phyloP scores from a whole-genome alignment of 2,888 invertebrate species.

The Leptodirus hochenwartii region DNA sequence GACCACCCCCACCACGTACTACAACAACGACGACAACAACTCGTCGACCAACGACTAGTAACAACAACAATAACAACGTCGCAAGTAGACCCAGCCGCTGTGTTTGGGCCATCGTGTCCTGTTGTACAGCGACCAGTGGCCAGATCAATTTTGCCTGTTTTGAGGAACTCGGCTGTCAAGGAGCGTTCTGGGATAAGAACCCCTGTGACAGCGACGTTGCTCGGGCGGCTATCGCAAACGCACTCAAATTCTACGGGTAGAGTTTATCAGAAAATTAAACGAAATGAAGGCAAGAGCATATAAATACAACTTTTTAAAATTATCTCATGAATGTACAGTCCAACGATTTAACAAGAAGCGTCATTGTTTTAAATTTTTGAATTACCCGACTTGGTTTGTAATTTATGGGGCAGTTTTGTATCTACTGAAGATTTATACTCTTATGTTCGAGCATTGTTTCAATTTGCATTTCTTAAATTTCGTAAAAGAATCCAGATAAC shows the following conservation, averaged over 20 bases:
- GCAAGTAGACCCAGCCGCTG: no score
- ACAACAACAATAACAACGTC: no score
- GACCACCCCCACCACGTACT: slow-evolving; percentile 11
- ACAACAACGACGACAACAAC: slow-evolving; percentile 20
- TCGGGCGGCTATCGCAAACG: slow-evolving; percentile 35
- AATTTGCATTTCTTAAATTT: not conserved
- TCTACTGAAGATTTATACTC: not conserved
- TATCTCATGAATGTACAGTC: no score
- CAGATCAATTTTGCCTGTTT: slow-evolving; percentile 42
- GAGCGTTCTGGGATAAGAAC: slow-evolving; percentile 51
- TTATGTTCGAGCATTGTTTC: not conserved
- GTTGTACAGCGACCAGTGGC: slow-evolving; percentile 38
- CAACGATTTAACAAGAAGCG: slow-evolving; percentile 1
- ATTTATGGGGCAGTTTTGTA: not conserved
- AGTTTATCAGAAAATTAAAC: no score
- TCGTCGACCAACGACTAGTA: slow-evolving; percentile 17
- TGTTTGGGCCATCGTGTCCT: slow-evolving; percentile 57
- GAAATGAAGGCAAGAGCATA: no score
- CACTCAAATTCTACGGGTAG: slow-evolving; percentile 21
- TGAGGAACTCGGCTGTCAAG: slow-evolving; percentile 50
- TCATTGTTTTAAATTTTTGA: not conserved
- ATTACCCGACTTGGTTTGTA: not conserved
- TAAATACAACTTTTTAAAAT: no score
- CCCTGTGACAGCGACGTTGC: slow-evolving; percentile 48
- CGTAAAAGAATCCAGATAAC: not conserved